Percentiles rank a stretch among this genome's conserved stretches.
Evolutionary conservation across 2,797 vertebrate species (phyloP).

Genomic region (Pangasius larnaudii): DNA sequence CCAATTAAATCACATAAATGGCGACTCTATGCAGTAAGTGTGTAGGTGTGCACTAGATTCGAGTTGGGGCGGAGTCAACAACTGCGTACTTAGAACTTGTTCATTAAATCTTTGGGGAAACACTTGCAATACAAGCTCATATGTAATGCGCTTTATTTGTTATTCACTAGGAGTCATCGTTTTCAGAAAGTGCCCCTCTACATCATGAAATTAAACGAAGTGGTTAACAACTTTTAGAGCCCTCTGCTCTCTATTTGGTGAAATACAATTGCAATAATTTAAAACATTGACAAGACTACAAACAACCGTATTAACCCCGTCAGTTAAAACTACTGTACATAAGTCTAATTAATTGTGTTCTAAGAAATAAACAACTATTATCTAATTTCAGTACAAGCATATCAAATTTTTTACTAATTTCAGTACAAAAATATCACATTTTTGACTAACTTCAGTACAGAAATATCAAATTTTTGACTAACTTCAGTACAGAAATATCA

Average conservation of each 20-base stretch:
- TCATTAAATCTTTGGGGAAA: neutral
- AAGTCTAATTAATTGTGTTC: neutral
- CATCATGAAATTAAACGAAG: neutral
- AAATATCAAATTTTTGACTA: too few species aligned
- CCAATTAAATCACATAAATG: neutral
- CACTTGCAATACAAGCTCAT: neutral
- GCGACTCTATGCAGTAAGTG: neutral
- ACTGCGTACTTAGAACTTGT: neutral
- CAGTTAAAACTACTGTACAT: neutral
- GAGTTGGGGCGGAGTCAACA: neutral
- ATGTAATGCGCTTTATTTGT: neutral
- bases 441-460: too few species aligned
- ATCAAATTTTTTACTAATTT: too few species aligned
- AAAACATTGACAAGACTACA: neutral
- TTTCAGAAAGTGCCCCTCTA: neutral
- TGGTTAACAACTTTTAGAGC: neutral
- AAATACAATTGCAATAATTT: neutral
- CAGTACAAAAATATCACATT: too few species aligned
- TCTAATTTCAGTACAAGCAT: neutral
- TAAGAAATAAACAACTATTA: neutral
- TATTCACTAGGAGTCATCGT: neutral
- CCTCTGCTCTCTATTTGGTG: neutral
- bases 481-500: too few species aligned
- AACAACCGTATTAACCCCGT: neutral
- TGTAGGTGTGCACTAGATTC: neutral